These are phyloP conservation scores for Kryptopterus vitreolus DNA, from an alignment of 2,797 vertebrate species.

Conservation along the genomic window DNA sequence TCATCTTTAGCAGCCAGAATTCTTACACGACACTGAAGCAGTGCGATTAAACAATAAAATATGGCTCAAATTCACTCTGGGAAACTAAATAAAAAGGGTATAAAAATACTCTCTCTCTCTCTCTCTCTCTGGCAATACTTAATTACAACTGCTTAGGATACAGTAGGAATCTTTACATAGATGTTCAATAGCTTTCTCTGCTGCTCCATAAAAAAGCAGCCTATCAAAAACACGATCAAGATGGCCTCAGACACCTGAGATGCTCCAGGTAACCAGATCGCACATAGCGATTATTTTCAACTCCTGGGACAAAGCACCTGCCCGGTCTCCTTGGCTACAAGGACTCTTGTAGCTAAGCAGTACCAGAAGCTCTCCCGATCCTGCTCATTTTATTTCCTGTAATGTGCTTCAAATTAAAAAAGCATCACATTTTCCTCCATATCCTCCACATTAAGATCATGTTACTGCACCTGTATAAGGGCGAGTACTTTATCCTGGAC, in stretches of 20 bases:
- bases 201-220: constrained; percentile 34
- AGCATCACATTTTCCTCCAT: constrained; percentile 1
- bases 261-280: constrained; percentile 52
- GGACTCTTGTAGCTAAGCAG: constrained; percentile 43
- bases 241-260: constrained; percentile 65
- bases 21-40: not conserved
- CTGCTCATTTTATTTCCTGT: not conserved
- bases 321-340: constrained; percentile 49
- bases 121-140: not conserved
- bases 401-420: constrained; percentile 17
- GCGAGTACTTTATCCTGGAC: constrained; percentile 98
- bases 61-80: not conserved
- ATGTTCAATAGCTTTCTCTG: constrained; percentile 5
- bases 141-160: not conserved
- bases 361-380: constrained; percentile 1
- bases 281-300: constrained; percentile 42
- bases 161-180: constrained; percentile 13
- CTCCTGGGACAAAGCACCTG: constrained; percentile 37
- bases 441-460: not conserved
- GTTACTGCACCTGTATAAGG: constrained; percentile 86
- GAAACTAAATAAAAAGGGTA: not conserved
- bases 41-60: not conserved
- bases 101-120: too few species aligned
- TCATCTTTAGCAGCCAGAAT: not conserved
- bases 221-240: constrained; percentile 56